Conservation (phyloP, 2,888 invertebrate genomes). For the Muscina levida region DNA sequence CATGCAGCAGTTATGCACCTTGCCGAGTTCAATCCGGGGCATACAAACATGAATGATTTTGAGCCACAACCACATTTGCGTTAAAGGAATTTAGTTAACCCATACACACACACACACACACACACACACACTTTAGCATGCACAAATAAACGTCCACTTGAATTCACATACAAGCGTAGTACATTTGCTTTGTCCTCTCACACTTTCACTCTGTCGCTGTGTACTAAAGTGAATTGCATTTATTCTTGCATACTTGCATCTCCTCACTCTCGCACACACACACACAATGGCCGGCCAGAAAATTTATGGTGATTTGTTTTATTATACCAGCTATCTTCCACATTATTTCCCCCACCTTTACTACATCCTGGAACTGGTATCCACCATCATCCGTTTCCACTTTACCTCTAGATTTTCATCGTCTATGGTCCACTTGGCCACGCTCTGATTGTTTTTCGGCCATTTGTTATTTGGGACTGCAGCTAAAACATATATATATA, state of each 20-base stretch:
- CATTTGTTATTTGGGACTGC: constrained; percentile 40
- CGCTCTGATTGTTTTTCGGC: constrained; percentile 37
- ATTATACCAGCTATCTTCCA: constrained; percentile 37
- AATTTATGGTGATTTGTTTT: constrained; percentile 54
- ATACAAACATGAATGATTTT: constrained; percentile 1
- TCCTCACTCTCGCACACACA: background rate
- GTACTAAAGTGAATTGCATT: background rate
- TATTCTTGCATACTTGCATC: background rate
- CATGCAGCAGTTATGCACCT: constrained; percentile 11
- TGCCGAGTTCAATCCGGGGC: background rate
- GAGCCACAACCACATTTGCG: constrained; percentile 27
- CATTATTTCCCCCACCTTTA: background rate
- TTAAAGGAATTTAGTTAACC: constrained; percentile 31
- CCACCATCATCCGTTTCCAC: background rate
- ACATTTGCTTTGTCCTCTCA: background rate
- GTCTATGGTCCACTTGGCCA: constrained; percentile 13
- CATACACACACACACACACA: background rate
- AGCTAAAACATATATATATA: constrained; percentile 32
- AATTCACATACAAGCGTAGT: background rate
- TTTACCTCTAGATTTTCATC: background rate
- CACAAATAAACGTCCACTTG: too few relatives aligned
- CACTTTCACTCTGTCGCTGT: background rate
- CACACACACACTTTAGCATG: background rate
- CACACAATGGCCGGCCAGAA: constrained; percentile 19
- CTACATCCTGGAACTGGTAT: background rate